Conservation (phyloP, 2,888 invertebrate species). For the Micropterix aruncella region DNA sequence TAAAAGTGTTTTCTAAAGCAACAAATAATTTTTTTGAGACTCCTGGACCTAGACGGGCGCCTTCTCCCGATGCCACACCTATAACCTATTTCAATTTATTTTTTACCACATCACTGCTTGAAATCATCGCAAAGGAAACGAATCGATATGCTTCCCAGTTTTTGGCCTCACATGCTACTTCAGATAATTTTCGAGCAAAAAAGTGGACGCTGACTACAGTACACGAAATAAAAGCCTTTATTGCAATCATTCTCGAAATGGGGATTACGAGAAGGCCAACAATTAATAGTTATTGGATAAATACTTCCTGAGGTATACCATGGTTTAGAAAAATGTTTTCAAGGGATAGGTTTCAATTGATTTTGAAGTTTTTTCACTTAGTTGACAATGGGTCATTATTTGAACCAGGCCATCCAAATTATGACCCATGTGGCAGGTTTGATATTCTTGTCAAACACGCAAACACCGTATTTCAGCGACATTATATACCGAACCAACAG, state of each 20-base stretch:
- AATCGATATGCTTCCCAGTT: too few species aligned
- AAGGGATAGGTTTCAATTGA: slow-evolving; percentile 10
- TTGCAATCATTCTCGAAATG: slow-evolving; percentile 11
- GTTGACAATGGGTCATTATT: slow-evolving; percentile 4
- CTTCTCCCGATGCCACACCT: too few species aligned
- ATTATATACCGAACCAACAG: slow-evolving; percentile 10
- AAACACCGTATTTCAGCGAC: slow-evolving; percentile 11
- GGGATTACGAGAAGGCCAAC: slow-evolving; percentile 9
- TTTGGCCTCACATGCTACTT: too few species aligned
- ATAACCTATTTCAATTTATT: too few species aligned
- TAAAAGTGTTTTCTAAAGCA: too few species aligned
- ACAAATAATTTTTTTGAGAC: too few species aligned
- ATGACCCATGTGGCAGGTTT: slow-evolving; percentile 9
- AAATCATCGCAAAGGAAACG: too few species aligned
- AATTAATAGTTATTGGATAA: slow-evolving; percentile 10
- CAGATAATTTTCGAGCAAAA: too few species aligned
- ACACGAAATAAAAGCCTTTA: slow-evolving; percentile 11
- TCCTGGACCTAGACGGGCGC: too few species aligned
- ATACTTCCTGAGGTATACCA: slow-evolving; percentile 10
- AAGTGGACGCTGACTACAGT: slow-evolving; percentile 9
- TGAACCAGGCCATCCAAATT: slow-evolving; percentile 9
- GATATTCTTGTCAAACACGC: slow-evolving; percentile 12
- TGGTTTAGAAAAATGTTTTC: slow-evolving; percentile 12
- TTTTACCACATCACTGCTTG: too few species aligned
- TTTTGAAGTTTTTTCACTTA: slow-evolving; percentile 4